Conservation (phyloP, 2,797 vertebrate genomes). For the Choloepus didactylus region DNA sequence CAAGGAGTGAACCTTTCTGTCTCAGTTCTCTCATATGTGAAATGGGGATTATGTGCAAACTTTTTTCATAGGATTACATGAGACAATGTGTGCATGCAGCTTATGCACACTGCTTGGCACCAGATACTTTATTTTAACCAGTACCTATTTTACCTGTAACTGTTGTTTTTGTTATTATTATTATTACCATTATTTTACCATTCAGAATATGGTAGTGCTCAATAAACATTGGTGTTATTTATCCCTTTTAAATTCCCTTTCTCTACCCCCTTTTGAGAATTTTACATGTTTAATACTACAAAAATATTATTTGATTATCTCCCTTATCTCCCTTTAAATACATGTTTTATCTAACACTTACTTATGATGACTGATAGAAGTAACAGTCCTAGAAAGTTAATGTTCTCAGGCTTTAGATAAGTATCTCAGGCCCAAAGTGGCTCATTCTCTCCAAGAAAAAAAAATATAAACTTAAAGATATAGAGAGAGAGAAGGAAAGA, state of each 20-base stretch:
- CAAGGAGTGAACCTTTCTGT: neutral
- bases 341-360: slow-evolving; percentile 51
- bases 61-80: neutral
- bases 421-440: neutral
- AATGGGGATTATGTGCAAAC: neutral
- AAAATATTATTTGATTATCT: slow-evolving; percentile 24
- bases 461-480: neutral
- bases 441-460: slow-evolving; percentile 16
- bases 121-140: neutral
- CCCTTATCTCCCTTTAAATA: slow-evolving; percentile 19
- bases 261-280: neutral
- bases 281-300: neutral
- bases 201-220: neutral
- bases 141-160: neutral
- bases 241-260: slow-evolving; percentile 6
- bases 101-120: neutral
- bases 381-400: slow-evolving; percentile 28
- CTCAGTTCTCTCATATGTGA: neutral
- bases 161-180: neutral
- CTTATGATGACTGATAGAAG: slow-evolving; percentile 2
- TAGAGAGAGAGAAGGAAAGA: neutral
- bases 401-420: slow-evolving; percentile 52
- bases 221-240: slow-evolving; percentile 30
- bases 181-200: neutral
- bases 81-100: no score